Percentiles rank a stretch among this genome's conserved stretches.
Evolutionary conservation across 2,797 vertebrate species (phyloP).

Genomic region (Phalloptychus januarius): DNA sequence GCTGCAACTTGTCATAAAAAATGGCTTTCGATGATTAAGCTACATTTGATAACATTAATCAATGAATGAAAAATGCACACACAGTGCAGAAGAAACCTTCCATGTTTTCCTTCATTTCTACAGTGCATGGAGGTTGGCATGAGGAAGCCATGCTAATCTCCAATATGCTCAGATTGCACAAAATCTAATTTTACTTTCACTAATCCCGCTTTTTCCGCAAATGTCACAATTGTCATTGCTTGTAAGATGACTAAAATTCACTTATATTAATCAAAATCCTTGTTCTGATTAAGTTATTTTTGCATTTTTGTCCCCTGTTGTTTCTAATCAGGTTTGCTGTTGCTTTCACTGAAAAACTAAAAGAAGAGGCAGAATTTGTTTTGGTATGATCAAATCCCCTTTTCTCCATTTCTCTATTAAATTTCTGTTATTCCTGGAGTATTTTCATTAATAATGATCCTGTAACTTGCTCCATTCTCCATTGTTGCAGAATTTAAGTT

Average conservation of each 20-base stretch:
- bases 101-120: background rate
- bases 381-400: conserved; percentile 85
- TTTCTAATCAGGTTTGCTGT: conserved; percentile 87
- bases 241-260: conserved; percentile 25
- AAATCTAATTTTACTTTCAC: conserved; percentile 26
- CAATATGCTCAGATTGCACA: background rate
- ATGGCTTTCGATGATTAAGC: background rate
- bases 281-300: conserved; percentile 17
- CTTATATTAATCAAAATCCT: conserved; percentile 19
- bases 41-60: background rate
- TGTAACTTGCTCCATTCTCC: background rate
- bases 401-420: background rate
- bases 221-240: conserved; percentile 32
- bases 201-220: conserved; percentile 2
- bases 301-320: conserved; percentile 33
- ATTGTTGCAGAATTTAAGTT: background rate
- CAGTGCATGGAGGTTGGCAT: background rate
- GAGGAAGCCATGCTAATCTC: background rate
- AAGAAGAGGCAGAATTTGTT: conserved; percentile 80
- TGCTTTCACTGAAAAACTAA: conserved; percentile 89
- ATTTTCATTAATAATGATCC: background rate
- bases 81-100: background rate
- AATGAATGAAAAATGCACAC: background rate
- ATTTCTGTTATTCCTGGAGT: background rate
- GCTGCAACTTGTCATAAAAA: background rate